These are phyloP conservation scores for Ectobius pallidus DNA, from an alignment of 2,888 invertebrate genomes.

Conservation along the genomic window DNA sequence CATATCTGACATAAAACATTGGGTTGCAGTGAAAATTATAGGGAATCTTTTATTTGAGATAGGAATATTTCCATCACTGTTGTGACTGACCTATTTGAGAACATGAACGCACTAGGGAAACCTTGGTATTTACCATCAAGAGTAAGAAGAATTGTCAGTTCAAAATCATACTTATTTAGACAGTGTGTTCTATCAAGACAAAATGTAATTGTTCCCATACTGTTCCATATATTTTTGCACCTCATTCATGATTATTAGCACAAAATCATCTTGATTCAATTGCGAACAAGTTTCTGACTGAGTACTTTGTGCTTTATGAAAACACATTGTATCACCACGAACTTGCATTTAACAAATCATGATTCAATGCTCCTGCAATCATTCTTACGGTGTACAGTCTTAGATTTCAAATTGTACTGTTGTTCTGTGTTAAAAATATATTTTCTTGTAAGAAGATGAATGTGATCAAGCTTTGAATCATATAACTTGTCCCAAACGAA, in stretches of 20 bases:
- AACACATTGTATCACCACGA: conserved; percentile 36
- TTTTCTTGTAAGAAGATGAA: conserved; percentile 47
- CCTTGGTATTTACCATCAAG: conserved; percentile 45
- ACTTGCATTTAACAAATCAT: conserved; percentile 45
- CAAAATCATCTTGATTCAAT: conserved; percentile 45
- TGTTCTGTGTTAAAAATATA: conserved; percentile 47
- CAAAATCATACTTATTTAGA: conserved; percentile 43
- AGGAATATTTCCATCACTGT: conserved; percentile 44
- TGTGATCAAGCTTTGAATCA: conserved; percentile 40
- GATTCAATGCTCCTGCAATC: conserved; percentile 44
- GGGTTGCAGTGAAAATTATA: no score
- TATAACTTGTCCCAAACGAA: no score
- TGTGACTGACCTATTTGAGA: conserved; percentile 45
- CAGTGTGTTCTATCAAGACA: conserved; percentile 48
- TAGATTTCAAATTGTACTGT: conserved; percentile 42
- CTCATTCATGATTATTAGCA: conserved; percentile 47
- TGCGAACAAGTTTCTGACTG: conserved; percentile 33
- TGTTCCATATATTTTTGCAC: conserved; percentile 45
- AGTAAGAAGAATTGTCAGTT: conserved; percentile 45
- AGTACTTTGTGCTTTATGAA: conserved; percentile 45
- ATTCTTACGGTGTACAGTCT: conserved; percentile 41
- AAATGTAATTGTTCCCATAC: conserved; percentile 45
- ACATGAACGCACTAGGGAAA: conserved; percentile 45
- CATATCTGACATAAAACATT: conserved; percentile 44
- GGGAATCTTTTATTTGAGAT: conserved; percentile 33